A percentile compares a stretch with the other conserved stretches of the same genome.
These are phyloP conservation scores for Ophioninae sp. DNA, from an alignment of 2,888 invertebrate species.

Conservation along the genomic window DNA sequence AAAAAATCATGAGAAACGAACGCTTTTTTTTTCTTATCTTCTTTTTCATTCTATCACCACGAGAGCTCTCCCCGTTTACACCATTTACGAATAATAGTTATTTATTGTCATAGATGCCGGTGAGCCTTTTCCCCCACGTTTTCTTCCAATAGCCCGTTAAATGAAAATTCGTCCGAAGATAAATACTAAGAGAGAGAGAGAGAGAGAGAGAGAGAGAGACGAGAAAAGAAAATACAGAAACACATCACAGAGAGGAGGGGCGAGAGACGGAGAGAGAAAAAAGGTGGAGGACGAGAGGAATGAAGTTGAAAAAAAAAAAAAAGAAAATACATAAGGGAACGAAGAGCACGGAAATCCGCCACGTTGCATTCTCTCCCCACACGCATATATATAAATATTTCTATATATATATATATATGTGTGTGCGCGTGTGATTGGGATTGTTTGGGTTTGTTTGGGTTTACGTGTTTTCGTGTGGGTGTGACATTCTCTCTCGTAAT, in stretches of 20 bases:
- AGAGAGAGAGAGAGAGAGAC: constrained; percentile 9
- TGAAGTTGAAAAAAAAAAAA: constrained; percentile 41
- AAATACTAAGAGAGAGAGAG: constrained; percentile 16
- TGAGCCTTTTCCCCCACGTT: constrained; percentile 39
- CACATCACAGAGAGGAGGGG: constrained; percentile 36
- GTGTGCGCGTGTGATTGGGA: constrained; percentile 54
- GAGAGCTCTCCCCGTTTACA: constrained; percentile 44
- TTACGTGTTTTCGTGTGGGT: constrained; percentile 62
- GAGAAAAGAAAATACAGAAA: constrained; percentile 8
- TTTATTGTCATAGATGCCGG: constrained; percentile 73
- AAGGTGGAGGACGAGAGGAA: constrained; percentile 31
- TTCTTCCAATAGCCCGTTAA: constrained; percentile 20
- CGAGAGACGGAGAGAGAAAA: constrained; percentile 21
- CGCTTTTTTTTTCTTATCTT: background rate
- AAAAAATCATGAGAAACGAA: constrained; percentile 61
- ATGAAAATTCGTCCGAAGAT: constrained; percentile 20
- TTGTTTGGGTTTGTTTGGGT: no score
- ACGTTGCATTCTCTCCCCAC: constrained; percentile 47
- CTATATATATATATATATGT: constrained; percentile 62
- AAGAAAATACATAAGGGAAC: constrained; percentile 32
- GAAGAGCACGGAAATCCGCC: constrained; percentile 50
- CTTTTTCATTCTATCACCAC: constrained; percentile 11
- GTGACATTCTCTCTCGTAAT: constrained; percentile 56
- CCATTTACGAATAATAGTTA: constrained; percentile 71
- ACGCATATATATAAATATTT: constrained; percentile 48